Conservation (phyloP, 2,797 vertebrate species). For the Eospalax fontanierii region DNA sequence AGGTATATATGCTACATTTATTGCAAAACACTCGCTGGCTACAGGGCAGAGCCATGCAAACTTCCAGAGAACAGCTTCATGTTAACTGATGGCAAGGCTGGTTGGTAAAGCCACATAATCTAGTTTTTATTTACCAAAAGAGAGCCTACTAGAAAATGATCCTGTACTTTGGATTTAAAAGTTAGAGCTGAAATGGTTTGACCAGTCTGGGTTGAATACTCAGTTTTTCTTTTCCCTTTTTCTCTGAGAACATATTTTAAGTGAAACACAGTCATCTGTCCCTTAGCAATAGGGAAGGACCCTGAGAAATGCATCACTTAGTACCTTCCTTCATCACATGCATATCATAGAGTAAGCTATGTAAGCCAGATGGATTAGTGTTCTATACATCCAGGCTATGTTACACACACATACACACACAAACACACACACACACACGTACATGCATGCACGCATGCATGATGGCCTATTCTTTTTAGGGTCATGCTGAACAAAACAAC, state of each 20-base stretch:
- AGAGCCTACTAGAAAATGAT: slow-evolving; percentile 10
- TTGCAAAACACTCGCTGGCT: slow-evolving; percentile 52
- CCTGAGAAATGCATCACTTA: background rate
- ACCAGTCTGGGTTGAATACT: background rate
- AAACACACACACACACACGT: background rate
- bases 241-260: slow-evolving; percentile 40
- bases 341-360: too few species aligned
- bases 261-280: background rate
- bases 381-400: background rate
- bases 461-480: background rate
- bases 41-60: background rate
- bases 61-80: background rate
- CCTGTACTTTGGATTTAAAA: slow-evolving; percentile 23
- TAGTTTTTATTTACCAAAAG: slow-evolving; percentile 27
- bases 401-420: background rate
- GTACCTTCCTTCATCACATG: background rate
- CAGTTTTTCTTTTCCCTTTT: background rate
- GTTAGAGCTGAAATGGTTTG: background rate
- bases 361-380: background rate
- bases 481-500: background rate
- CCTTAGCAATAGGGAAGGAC: background rate
- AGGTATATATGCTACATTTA: background rate
- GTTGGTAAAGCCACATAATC: background rate
- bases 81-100: background rate
- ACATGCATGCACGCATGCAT: background rate